Conservation (phyloP, 2,888 invertebrate species). For the Anagyrus pseudococci region DNA sequence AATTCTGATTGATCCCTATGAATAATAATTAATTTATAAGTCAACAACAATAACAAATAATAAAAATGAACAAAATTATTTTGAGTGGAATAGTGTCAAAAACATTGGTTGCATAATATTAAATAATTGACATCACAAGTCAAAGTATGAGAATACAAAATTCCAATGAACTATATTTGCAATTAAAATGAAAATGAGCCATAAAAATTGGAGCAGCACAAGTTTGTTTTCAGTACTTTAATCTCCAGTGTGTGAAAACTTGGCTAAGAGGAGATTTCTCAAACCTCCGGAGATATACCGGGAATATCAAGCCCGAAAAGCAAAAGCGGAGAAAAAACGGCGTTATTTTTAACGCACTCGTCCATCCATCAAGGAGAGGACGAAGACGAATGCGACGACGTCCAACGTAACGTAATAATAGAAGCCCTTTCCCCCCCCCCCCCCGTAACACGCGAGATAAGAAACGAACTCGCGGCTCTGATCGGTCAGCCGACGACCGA, state of each 20-base stretch:
- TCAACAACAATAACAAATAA: no score
- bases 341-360: background rate
- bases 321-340: background rate
- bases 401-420: background rate
- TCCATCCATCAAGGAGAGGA: no score
- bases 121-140: no score
- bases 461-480: background rate
- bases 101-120: background rate
- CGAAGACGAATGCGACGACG: background rate
- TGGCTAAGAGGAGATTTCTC: no score
- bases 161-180: no score
- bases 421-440: background rate
- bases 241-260: no score
- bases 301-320: background rate
- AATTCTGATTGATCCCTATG: constrained; percentile 81
- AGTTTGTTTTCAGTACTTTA: background rate
- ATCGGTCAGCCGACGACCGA: no score
- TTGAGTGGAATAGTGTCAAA: constrained; percentile 28
- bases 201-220: no score
- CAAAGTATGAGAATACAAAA: background rate
- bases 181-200: no score
- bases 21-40: no score
- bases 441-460: background rate
- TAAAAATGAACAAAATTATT: constrained; percentile 46
- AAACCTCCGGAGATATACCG: background rate